phyloP scores from a whole-genome alignment of 53 echinoderm and acorn worm species.

The Henricia sp. region DNA sequence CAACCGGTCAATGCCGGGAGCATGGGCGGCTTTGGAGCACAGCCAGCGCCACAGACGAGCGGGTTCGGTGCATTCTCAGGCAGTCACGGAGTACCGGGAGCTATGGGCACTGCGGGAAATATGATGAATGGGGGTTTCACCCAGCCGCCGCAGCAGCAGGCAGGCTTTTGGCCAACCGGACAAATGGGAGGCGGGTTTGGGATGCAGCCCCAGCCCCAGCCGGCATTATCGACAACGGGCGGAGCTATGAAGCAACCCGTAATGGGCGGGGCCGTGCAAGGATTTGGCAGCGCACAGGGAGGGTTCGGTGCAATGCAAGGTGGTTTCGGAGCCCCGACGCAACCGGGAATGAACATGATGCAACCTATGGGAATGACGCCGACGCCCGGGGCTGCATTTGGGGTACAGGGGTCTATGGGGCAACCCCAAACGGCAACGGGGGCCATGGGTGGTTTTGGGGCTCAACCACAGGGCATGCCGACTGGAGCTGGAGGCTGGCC shows the following conservation, averaged over 20 bases:
- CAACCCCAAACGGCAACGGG: conserved; percentile 22
- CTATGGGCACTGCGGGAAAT: conserved; percentile 43
- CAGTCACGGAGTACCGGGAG: not conserved
- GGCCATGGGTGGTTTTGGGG: conserved; percentile 36
- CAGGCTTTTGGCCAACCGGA: conserved; percentile 7
- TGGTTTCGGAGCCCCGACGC: conserved; percentile 33
- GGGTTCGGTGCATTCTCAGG: conserved; percentile 34
- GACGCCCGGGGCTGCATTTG: conserved; percentile 20
- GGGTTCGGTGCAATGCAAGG: conserved; percentile 14
- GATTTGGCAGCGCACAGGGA: not conserved
- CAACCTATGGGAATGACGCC: conserved; percentile 49
- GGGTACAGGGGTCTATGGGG: conserved; percentile 36
- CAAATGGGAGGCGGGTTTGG: conserved; percentile 49
- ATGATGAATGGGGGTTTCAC: conserved; percentile 55
- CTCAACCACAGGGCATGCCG: conserved; percentile 23
- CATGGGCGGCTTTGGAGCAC: conserved; percentile 42
- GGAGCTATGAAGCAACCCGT: conserved; percentile 11
- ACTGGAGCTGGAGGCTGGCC: conserved; percentile 27
- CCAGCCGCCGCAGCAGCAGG: conserved; percentile 34
- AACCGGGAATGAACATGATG: conserved; percentile 33
- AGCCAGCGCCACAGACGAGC: conserved; percentile 15
- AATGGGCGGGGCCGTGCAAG: conserved; percentile 4
- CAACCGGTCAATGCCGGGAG: conserved; percentile 31
- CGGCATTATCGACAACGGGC: conserved; percentile 9
- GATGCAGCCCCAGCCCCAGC: conserved; percentile 50